Conservation (phyloP, 1,140 invertebrate genomes). For the Trichogramma pretiosum region DNA sequence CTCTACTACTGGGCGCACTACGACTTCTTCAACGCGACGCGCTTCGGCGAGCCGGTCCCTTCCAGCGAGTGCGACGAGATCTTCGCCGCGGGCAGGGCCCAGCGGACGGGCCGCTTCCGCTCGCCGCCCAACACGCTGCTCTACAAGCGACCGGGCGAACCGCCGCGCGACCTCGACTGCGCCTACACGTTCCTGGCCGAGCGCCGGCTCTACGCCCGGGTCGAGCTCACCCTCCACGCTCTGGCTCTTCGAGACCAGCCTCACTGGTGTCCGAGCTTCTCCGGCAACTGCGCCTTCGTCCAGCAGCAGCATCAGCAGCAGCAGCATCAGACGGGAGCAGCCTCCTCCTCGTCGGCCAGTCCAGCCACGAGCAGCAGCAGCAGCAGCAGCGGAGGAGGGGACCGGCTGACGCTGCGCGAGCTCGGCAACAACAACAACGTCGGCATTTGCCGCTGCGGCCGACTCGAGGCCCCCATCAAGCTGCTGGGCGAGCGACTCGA, state of each 20-base stretch:
- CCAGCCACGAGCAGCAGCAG: slow-evolving; percentile 47
- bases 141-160: slow-evolving; percentile 62
- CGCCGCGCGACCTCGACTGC: slow-evolving; percentile 61
- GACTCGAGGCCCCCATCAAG: slow-evolving; percentile 47
- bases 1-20: slow-evolving; percentile 88
- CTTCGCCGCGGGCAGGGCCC: slow-evolving; percentile 68
- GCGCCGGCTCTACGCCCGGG: slow-evolving; percentile 65
- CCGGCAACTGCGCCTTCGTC: slow-evolving; percentile 71
- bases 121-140: slow-evolving; percentile 78
- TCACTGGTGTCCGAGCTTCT: slow-evolving; percentile 66
- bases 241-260: slow-evolving; percentile 70
- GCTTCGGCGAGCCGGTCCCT: slow-evolving; percentile 67
- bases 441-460: slow-evolving; percentile 47
- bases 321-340: slow-evolving; percentile 49
- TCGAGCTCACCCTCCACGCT: slow-evolving; percentile 63
- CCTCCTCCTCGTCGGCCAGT: slow-evolving; percentile 71
- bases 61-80: slow-evolving; percentile 77
- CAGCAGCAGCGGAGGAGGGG: slow-evolving; percentile 48
- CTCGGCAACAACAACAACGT: slow-evolving; percentile 42
- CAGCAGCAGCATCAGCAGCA: slow-evolving; percentile 36
- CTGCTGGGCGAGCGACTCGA: slow-evolving; percentile 69
- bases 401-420: slow-evolving; percentile 64
- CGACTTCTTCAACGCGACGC: slow-evolving; percentile 84
- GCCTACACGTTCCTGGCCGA: slow-evolving; percentile 76
- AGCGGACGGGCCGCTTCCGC: slow-evolving; percentile 58